A percentile compares a stretch with the other conserved stretches of the same genome.
Conservation (phyloP, 2,797 vertebrate species). For the Gymnothorax reevesii region DNA sequence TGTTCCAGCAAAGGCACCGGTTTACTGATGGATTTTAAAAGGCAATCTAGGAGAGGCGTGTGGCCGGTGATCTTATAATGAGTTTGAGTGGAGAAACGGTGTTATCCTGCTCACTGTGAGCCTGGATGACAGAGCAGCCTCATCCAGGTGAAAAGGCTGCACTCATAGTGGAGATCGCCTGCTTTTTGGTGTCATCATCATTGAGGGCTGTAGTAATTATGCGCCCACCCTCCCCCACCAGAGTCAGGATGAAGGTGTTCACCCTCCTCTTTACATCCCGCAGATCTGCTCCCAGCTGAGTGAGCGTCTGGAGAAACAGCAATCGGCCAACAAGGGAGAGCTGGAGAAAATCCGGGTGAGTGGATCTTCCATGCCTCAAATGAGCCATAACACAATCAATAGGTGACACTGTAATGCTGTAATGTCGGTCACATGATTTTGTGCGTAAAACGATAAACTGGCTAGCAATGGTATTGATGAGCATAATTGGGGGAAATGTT, state of each 20-base stretch:
- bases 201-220: not conserved
- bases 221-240: not conserved
- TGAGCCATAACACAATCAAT: too few species aligned
- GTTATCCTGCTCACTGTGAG: conserved; percentile 54
- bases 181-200: not conserved
- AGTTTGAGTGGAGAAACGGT: conserved; percentile 27
- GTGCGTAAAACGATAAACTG: too few species aligned
- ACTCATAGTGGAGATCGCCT: not conserved
- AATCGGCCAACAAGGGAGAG: conserved; percentile 88
- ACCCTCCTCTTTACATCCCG: conserved; percentile 38
- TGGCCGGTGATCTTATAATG: conserved; percentile 23
- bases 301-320: conserved; percentile 94
- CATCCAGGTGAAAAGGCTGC: not conserved
- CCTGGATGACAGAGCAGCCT: not conserved
- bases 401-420: too few species aligned
- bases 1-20: conserved; percentile 17
- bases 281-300: conserved; percentile 99
- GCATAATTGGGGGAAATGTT: too few species aligned
- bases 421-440: not conserved
- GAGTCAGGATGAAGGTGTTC: not conserved
- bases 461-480: too few species aligned
- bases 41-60: not conserved
- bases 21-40: conserved; percentile 28
- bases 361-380: conserved; percentile 6
- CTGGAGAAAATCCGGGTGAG: conserved; percentile 96